These are phyloP conservation scores for Epizoanthus rinbou DNA, from an alignment of 92 coral and sea anemone species.

Conservation along the genomic window DNA sequence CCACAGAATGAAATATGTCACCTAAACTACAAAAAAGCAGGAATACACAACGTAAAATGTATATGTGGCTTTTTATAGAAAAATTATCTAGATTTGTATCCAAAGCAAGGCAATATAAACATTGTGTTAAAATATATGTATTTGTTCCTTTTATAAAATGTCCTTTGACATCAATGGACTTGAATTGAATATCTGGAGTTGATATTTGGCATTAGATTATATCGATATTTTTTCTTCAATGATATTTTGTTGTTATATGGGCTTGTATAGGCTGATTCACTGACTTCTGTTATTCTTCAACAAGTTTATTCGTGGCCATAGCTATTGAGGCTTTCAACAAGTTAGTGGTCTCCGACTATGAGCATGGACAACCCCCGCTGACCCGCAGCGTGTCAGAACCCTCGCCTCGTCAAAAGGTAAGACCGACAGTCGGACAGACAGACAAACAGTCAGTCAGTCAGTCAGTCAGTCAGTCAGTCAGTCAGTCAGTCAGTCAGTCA, in stretches of 20 bases:
- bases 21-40: too few relatives aligned
- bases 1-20: too few relatives aligned
- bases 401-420: slow-evolving; percentile 41
- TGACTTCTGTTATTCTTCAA: slow-evolving; percentile 16
- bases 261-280: background rate
- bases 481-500: too few relatives aligned
- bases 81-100: too few relatives aligned
- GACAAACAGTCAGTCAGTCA: background rate
- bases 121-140: too few relatives aligned
- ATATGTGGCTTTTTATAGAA: too few relatives aligned
- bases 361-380: slow-evolving; percentile 46
- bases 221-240: background rate
- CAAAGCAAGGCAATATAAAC: too few relatives aligned
- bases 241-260: background rate
- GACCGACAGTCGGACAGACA: background rate
- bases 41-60: too few relatives aligned
- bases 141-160: too few relatives aligned
- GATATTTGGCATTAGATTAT: background rate
- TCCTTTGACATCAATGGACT: too few relatives aligned
- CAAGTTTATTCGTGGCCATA: slow-evolving; percentile 87
- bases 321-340: slow-evolving; percentile 93
- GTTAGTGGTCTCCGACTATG: slow-evolving; percentile 72
- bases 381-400: slow-evolving; percentile 53
- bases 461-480: too few relatives aligned
- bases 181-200: too few relatives aligned